Evolutionary conservation across 2,888 invertebrate genomes (phyloP).

Genomic region (Atherix ibis): DNA sequence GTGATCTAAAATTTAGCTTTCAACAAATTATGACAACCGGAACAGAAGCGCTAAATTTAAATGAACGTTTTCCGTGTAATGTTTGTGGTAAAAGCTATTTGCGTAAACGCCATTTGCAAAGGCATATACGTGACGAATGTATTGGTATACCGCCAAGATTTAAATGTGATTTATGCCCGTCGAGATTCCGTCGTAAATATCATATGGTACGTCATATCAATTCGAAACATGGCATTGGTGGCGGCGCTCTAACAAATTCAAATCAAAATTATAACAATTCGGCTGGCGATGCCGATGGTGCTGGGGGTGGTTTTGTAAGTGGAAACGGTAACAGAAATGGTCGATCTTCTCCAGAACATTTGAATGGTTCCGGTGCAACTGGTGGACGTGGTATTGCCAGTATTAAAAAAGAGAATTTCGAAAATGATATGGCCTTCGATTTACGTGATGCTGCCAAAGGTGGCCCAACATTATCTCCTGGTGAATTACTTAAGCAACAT

Average conservation of each 20-base stretch:
- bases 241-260: neutral
- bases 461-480: slow-evolving; percentile 1
- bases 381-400: slow-evolving; percentile 13
- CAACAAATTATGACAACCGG: slow-evolving; percentile 10
- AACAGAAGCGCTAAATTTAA: slow-evolving; percentile 16
- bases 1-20: slow-evolving; percentile 4
- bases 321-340: slow-evolving; percentile 19
- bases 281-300: slow-evolving; percentile 4
- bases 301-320: slow-evolving; percentile 12
- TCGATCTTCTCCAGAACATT: slow-evolving; percentile 11
- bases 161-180: slow-evolving; percentile 35
- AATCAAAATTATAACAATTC: neutral
- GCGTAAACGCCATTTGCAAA: slow-evolving; percentile 42
- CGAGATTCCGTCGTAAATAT: slow-evolving; percentile 36
- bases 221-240: slow-evolving; percentile 29
- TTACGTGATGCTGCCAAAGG: too few species aligned
- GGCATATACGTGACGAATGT: slow-evolving; percentile 39
- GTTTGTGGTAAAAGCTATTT: slow-evolving; percentile 43
- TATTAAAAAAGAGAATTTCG: slow-evolving; percentile 17
- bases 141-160: slow-evolving; percentile 36
- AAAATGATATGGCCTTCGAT: too few species aligned
- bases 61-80: slow-evolving; percentile 36
- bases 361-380: slow-evolving; percentile 14
- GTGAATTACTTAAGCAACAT: slow-evolving; percentile 5
- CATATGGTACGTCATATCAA: slow-evolving; percentile 35